phyloP scores from a whole-genome alignment of 2,888 invertebrate species.

The Campopleginae sp. region DNA sequence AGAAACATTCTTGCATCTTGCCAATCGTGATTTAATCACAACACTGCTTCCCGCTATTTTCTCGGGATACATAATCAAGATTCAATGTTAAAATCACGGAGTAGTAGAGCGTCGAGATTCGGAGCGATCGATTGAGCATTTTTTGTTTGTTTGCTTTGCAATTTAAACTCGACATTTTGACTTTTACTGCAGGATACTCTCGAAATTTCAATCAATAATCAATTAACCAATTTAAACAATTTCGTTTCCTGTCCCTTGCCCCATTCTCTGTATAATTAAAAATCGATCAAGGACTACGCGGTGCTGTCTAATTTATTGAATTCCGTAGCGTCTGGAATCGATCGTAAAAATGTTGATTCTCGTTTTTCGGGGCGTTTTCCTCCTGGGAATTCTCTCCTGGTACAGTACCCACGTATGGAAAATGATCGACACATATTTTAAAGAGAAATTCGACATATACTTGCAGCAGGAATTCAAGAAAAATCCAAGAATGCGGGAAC shows the following conservation, averaged over 20 bases:
- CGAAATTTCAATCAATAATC: not conserved
- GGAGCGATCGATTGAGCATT: not conserved
- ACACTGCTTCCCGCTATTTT: slow-evolving; percentile 39
- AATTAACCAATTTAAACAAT: not conserved
- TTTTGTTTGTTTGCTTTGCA: not conserved
- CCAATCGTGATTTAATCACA: slow-evolving; percentile 45
- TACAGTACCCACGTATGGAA: slow-evolving; percentile 90
- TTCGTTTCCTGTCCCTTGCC: not conserved
- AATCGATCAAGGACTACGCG: not conserved
- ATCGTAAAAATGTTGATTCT: slow-evolving; percentile 87
- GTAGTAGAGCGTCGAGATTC: slow-evolving; percentile 3
- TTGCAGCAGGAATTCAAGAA: slow-evolving; percentile 84
- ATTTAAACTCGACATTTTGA: not conserved
- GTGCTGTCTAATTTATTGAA: not conserved
- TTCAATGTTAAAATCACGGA: slow-evolving; percentile 3
- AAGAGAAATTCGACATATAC: slow-evolving; percentile 88
- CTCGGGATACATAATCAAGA: slow-evolving; percentile 9
- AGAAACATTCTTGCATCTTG: slow-evolving; percentile 19
- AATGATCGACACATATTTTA: slow-evolving; percentile 91
- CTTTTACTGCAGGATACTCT: not conserved
- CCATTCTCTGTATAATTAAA: not conserved
- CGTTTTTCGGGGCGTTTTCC: slow-evolving; percentile 87
- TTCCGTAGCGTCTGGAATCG: slow-evolving; percentile 4
- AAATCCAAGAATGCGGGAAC: slow-evolving; percentile 79
- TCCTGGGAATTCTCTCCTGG: slow-evolving; percentile 89